Base-by-base conservation (phyloP, 92 coral and sea anemone species). In the Muricea muricata region DNA sequence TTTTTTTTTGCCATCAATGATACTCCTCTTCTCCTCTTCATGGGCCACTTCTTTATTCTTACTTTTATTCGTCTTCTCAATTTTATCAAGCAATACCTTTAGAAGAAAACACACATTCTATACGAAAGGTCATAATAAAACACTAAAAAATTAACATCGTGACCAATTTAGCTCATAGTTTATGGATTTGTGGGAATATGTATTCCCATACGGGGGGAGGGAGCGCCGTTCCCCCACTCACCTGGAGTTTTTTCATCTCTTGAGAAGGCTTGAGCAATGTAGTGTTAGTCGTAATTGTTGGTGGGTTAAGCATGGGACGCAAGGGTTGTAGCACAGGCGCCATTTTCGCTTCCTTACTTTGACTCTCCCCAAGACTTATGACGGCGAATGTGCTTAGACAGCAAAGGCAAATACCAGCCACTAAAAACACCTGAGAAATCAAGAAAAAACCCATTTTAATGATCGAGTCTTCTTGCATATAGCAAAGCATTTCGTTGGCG, bases 321-420 rank as follows among this genome's bases (percentile, higher is more conserved):
- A 40, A 20, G 29, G 31, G 65, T 12, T 35, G 37, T 18, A 23
- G 2, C 2, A n/a, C 70, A 31, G 23, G 29, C 56, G 46, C 23
- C 76, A 70, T 33, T 20, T 70, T 14, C 9, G 14, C 50, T 17
- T 6, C 29, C 26, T 37, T 37, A 6, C 6, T 21, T 17, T 57
- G 71, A 57, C 71, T 78, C 39, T 78, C 83, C 17, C 83, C 58
- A 15, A 78, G 56, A 20, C 83, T 78, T 15, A 78, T n/a, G 1
- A 78, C 83, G 4, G 83, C 33, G 29, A 78, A 78, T 20, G 83
- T 78, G 45, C 83, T 78, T 48, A 78, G 50, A 14, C 83, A 56
- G 6, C 56, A 58, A 2, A 78, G 47, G 23, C 33, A 32, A 56
- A 78, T 11, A 18, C 83, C 83, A 57, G 34, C 20, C 15, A 78